Conservation (phyloP, 2,888 invertebrate genomes). For the Acanthosoma haemorrhoidale region DNA sequence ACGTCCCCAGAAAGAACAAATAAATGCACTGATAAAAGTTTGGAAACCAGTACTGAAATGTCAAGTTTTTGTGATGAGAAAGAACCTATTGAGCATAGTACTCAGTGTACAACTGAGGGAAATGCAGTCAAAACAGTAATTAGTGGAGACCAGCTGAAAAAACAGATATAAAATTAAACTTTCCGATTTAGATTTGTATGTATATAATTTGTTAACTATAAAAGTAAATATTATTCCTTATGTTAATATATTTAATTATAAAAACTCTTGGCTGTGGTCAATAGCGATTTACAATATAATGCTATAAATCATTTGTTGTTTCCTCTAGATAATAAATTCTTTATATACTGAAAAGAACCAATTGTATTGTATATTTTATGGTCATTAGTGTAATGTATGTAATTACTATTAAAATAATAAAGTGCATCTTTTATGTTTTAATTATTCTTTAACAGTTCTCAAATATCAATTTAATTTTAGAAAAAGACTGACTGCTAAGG, state of each 20-base stretch:
- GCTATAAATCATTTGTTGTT: background rate
- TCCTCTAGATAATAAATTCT: background rate
- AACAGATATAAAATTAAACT: background rate
- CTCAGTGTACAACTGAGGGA: background rate
- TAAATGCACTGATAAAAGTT: background rate
- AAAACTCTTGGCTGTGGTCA: conserved; percentile 23
- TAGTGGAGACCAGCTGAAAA: background rate
- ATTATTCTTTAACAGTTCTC: background rate
- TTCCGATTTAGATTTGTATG: conserved; percentile 5
- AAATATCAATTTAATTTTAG: conserved; percentile 49
- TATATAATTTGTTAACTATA: background rate
- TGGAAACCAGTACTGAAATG: background rate
- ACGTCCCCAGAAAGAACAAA: conserved; percentile 38
- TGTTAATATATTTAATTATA: background rate
- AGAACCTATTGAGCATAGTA: background rate
- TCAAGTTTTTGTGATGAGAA: background rate
- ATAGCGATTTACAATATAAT: conserved; percentile 10
- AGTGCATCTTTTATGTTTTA: conserved; percentile 1
- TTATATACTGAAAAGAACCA: background rate
- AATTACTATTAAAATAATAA: conserved; percentile 5
- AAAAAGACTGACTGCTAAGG: conserved; percentile 63
- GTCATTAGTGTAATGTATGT: conserved; percentile 6
- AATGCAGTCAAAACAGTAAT: background rate
- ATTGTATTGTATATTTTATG: conserved; percentile 17
- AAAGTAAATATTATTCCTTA: background rate